Conservation (phyloP, 2,888 invertebrate species). For the Bugula neritina region DNA sequence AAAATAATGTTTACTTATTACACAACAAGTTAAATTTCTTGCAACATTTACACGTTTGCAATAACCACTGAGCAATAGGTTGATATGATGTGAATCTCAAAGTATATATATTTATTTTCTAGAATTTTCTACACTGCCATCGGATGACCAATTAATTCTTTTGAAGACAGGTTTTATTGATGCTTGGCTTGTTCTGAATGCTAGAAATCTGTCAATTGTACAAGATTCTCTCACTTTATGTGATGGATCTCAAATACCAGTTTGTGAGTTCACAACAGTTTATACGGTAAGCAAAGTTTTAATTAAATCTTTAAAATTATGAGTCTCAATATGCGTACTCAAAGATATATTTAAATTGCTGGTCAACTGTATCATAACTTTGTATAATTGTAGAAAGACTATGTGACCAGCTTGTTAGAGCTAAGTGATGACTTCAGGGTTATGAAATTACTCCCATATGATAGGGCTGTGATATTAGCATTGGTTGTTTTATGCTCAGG, state of each 20-base stretch:
- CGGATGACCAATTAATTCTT: constrained; percentile 16
- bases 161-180: constrained; percentile 18
- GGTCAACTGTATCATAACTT: background rate
- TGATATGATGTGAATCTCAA: background rate
- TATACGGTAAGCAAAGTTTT: constrained; percentile 15
- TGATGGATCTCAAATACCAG: constrained; percentile 9
- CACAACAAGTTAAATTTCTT: too few species aligned
- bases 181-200: background rate
- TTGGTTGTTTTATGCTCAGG: background rate
- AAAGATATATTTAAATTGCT: too few species aligned
- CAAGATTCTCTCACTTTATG: constrained; percentile 21
- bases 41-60: too few species aligned
- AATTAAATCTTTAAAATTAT: background rate
- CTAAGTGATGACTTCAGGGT: constrained; percentile 1
- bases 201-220: background rate
- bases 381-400: constrained; percentile 5
- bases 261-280: constrained; percentile 9
- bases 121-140: background rate
- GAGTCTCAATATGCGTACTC: background rate
- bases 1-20: too few species aligned
- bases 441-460: background rate
- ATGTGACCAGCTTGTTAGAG: constrained; percentile 13
- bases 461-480: background rate
- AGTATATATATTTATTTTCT: too few species aligned
- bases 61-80: too few species aligned